These are phyloP conservation scores for Pseudanteris insignis DNA, from an alignment of 2,888 invertebrate species.

Conservation along the genomic window DNA sequence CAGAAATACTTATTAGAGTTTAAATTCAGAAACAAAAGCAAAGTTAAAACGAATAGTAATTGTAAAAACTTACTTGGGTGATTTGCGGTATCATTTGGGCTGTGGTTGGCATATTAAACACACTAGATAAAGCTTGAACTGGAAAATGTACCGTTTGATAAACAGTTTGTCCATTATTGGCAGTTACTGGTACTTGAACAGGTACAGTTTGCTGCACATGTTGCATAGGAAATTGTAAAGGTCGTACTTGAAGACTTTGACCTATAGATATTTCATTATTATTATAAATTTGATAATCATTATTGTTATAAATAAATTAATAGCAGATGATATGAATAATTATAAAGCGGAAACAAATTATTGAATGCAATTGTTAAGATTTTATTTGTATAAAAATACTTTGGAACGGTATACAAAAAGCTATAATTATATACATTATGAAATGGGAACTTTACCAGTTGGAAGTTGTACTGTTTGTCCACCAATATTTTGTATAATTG, in stretches of 20 bases:
- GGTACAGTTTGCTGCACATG: slow-evolving; percentile 79
- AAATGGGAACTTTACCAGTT: slow-evolving; percentile 68
- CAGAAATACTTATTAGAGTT: no score
- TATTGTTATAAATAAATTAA: no score
- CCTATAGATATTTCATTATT: no score
- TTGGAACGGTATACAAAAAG: not conserved
- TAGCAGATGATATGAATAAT: no score
- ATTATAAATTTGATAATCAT: no score
- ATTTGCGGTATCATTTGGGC: slow-evolving; percentile 83
- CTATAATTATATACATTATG: not conserved
- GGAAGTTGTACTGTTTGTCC: slow-evolving; percentile 77
- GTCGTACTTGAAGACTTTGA: slow-evolving; percentile 78
- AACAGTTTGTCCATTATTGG: slow-evolving; percentile 88
- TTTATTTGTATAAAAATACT: not conserved
- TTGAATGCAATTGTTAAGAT: no score
- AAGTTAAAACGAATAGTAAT: no score
- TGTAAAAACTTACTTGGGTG: slow-evolving; percentile 76
- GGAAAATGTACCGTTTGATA: slow-evolving; percentile 96
- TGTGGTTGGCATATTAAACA: slow-evolving; percentile 73
- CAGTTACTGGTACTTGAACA: slow-evolving; percentile 88
- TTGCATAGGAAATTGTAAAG: slow-evolving; percentile 77
- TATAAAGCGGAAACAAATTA: no score
- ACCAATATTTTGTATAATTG: slow-evolving; percentile 76
- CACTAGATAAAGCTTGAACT: slow-evolving; percentile 77
- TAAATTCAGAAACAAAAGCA: no score